Conservation (phyloP, 2,113 vertebrate genomes). For the Solea senegalensis region DNA sequence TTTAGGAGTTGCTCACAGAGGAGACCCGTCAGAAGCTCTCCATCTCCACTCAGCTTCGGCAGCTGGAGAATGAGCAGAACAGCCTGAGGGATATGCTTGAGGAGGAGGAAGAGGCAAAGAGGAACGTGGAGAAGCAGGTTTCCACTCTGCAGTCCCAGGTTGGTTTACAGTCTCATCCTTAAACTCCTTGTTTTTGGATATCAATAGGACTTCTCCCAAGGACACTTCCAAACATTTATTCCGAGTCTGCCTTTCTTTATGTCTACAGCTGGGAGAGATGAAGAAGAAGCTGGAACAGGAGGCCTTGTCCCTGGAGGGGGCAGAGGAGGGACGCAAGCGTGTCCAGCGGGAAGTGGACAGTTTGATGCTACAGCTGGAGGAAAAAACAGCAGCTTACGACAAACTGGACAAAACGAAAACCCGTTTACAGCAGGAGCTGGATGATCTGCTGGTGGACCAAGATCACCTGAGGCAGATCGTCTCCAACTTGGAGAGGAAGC, state of each 20-base stretch:
- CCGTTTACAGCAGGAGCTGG: slow-evolving; percentile 94
- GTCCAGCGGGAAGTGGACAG: slow-evolving; percentile 90
- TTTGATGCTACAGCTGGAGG: slow-evolving; percentile 86
- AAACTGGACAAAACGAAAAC: slow-evolving; percentile 97
- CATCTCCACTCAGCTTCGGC: slow-evolving; percentile 88
- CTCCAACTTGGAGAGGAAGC: slow-evolving; percentile 94
- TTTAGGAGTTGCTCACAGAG: slow-evolving; percentile 91
- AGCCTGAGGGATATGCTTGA: slow-evolving; percentile 90
- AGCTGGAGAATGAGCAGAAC: slow-evolving; percentile 92
- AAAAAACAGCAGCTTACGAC: slow-evolving; percentile 89
- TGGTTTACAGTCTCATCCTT: background rate
- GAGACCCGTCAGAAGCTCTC: slow-evolving; percentile 94
- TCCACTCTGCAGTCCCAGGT: slow-evolving; percentile 90
- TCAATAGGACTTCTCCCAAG: background rate
- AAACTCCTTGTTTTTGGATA: background rate
- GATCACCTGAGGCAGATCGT: slow-evolving; percentile 92
- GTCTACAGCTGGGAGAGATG: slow-evolving; percentile 85
- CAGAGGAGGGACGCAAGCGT: slow-evolving; percentile 89
- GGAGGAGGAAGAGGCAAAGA: slow-evolving; percentile 93
- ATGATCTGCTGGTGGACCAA: slow-evolving; percentile 91
- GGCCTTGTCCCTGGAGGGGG: slow-evolving; percentile 79
- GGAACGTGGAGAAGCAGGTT: slow-evolving; percentile 91
- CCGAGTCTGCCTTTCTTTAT: background rate
- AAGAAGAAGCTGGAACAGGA: slow-evolving; percentile 95
- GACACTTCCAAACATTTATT: background rate